Base-by-base conservation (phyloP, 2,888 invertebrate genomes). In the Netelia melanura region DNA sequence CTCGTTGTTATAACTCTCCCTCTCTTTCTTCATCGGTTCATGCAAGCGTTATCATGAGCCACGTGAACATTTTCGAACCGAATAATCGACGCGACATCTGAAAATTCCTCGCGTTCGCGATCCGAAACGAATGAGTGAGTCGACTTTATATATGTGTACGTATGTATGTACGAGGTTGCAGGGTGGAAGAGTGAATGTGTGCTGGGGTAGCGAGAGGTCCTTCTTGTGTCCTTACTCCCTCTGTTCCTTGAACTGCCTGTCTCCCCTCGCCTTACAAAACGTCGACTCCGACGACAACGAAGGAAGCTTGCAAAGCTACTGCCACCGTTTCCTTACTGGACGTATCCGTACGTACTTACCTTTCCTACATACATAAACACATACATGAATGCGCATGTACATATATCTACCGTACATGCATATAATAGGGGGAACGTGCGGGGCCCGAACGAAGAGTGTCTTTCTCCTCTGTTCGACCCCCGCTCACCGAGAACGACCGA, bases 401-500 rank as follows among this genome's bases (percentile, higher is more conserved):
- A 21, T 21, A 21, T 58, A 14, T 3, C 21, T 17, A n/a, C 3
- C 58, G 2, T 3, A 21, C 68, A 56, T 17, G 68, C 30, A 74
- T n/a, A 30, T 1, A 43, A 67, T 67, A 23, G 56, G 76, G 65
- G 52, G 74, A 70, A 82, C 74, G 80, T 58, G 72, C 70, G 72
- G 56, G 62, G 86, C 78, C 68, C 43, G 77, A 75, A 74, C 75
- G 71, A 70, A 83, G 64, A 44, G 72, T 72, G 65, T 68, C 21
- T 21, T 58, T 21, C 56, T 56, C 48, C 65, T 64, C 44, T 17
- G 64, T 17, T 17, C n/a, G 38, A 9, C 64, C 30, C 38, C 64
- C 52, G 43, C 64, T 43, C 21, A 58, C 43, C 68, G 38, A 38
- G 38, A 38, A 78, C 75, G 78, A 88, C 87, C 89, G 89, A 90